Conservation (phyloP, 2,888 invertebrate genomes). For the Ichneumoninae sp. region DNA sequence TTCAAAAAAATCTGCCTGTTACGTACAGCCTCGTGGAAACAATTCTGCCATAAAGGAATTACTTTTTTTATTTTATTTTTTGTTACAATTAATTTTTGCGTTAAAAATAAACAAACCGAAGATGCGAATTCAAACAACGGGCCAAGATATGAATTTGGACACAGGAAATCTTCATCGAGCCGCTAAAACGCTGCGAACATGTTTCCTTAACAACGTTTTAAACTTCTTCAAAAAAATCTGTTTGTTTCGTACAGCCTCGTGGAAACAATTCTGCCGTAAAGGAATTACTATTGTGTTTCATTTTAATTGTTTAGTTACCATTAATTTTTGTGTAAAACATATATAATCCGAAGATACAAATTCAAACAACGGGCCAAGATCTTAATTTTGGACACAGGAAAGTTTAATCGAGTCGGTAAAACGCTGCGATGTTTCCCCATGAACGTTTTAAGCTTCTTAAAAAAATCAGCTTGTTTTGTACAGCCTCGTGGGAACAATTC, state of each 20-base stretch:
- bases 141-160: too few relatives aligned
- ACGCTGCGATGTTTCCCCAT: constrained; percentile 21
- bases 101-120: too few relatives aligned
- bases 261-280: neutral
- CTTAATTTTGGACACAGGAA: constrained; percentile 61
- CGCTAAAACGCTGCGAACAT: constrained; percentile 22
- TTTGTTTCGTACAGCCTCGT: neutral
- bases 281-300: neutral
- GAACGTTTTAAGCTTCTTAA: neutral
- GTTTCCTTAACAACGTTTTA: constrained; percentile 8
- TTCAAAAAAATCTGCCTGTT: neutral
- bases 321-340: too few relatives aligned
- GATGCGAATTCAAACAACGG: too few relatives aligned
- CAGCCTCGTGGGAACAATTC: neutral
- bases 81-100: too few relatives aligned
- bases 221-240: neutral
- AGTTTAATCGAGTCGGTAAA: constrained; percentile 75
- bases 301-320: too few relatives aligned
- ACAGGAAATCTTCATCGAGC: constrained; percentile 73
- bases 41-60: neutral
- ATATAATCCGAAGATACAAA: too few relatives aligned
- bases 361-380: too few relatives aligned
- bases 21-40: neutral
- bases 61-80: neutral
- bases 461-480: neutral